Evolutionary conservation across 2,113 vertebrate species (phyloP).

Genomic region (Arenaria interpres): DNA sequence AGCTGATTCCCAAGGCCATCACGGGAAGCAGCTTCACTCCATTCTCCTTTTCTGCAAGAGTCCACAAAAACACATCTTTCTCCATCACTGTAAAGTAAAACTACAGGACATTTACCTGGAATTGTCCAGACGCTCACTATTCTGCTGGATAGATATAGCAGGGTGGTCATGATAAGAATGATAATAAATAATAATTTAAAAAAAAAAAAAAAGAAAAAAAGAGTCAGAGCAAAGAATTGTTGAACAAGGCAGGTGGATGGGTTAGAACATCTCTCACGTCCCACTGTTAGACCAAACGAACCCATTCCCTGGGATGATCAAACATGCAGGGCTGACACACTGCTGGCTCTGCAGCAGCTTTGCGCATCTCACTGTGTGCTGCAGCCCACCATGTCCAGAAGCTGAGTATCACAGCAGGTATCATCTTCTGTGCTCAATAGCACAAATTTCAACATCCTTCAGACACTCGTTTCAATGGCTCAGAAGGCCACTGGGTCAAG

Average conservation of each 20-base stretch:
- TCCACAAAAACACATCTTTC: not conserved
- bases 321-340: rapidly evolving
- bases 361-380: not conserved
- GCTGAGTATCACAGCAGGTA: not conserved
- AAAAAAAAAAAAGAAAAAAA: not conserved
- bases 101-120: not conserved
- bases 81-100: not conserved
- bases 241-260: not conserved
- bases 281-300: not conserved
- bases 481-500: not conserved
- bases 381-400: not conserved
- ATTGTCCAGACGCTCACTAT: not conserved
- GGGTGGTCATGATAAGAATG: not conserved
- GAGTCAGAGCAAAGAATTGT: not conserved
- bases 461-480: not conserved
- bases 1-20: not conserved
- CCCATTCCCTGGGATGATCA: not conserved
- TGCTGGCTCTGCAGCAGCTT: not conserved
- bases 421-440: not conserved
- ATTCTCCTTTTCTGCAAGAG: not conserved
- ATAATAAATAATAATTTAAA: not conserved
- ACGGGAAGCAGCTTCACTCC: not conserved
- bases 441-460: not conserved
- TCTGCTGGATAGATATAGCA: not conserved
- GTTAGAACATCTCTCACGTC: not conserved